Base-by-base conservation (phyloP, 1,140 invertebrate genomes). In the Drosophila nasuta region DNA sequence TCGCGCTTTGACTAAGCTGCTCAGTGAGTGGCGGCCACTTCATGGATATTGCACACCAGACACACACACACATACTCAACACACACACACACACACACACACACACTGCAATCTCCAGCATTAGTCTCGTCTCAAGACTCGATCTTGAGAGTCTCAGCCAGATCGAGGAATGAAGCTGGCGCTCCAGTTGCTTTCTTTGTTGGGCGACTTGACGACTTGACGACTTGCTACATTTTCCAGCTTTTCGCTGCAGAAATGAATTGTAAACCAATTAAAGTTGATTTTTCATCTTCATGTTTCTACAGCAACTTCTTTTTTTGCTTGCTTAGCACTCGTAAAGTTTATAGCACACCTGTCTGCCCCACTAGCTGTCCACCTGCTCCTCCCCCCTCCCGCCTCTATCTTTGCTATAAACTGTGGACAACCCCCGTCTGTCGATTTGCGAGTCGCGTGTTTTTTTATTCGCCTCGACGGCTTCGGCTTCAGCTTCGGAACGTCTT, bases 221-320 rank as follows among this genome's bases (percentile, higher is more conserved):
- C 75, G 68, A 81, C 66, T 86, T 86, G 75, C 81, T 86, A 87
- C 79, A 86, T 87, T 86, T 86, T 87, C 67, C 82, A 88, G 68
- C 65, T 79, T 82, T 87, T 82, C 80, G 80, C 82, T 71, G 38
- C 67, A 67, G 82, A 79, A 87, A 87, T 87, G 83, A 87, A 87
- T 87, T 87, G 82, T 80, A 82, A 87, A 88, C 83, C 82, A 87
- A 87, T 87, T 87, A 87, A 87, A 82, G 72, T 65, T 69, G 82
- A 88, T 79, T 87, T 86, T 87, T 86, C 76, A 73, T 82, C 75
- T 83, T 82, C 62, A 81, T 69, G 57, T 46, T 48, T n/a, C 46
- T 49, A 15, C 10, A n/a, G 33, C 13, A 20, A 35, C 58, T 33
- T 43, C 5, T 35, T 49, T 10, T 28, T 52, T 54, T 13, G 20